Percentiles rank a stretch among this genome's conserved stretches.
These are phyloP conservation scores for Nemopilema nomurai DNA, from an alignment of 30 jellyfish, hydroid and myxozoan genomes.

Conservation along the genomic window DNA sequence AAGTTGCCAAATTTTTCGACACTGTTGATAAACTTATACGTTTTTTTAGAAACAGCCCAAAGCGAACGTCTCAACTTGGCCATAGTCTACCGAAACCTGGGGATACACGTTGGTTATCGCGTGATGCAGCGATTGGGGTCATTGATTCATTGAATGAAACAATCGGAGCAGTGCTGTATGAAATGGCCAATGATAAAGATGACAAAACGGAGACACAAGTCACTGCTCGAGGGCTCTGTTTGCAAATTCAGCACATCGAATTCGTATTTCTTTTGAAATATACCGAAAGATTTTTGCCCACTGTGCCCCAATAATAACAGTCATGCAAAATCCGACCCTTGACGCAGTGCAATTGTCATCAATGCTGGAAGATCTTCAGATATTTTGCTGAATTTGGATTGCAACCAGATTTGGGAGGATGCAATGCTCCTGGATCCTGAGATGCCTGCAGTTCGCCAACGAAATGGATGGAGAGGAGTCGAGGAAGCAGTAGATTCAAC, in stretches of 20 bases:
- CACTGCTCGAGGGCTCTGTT: conserved; percentile 54
- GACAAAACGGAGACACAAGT: conserved; percentile 37
- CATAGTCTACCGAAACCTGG: conserved; percentile 51
- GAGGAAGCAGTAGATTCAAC: conserved; percentile 42
- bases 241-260: conserved; percentile 47
- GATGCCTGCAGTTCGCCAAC: conserved; percentile 32
- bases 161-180: conserved; percentile 39
- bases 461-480: conserved; percentile 62
- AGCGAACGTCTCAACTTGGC: conserved; percentile 38
- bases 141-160: conserved; percentile 33
- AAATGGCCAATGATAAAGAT: conserved; percentile 5
- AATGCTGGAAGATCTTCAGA: conserved; percentile 29
- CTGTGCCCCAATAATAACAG: conserved; percentile 45
- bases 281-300: conserved; percentile 31
- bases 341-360: conserved; percentile 29
- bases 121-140: conserved; percentile 51
- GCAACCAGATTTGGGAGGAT: conserved; percentile 43
- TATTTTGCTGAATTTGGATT: conserved; percentile 17
- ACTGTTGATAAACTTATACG: conserved; percentile 19
- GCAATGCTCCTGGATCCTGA: conserved; percentile 44
- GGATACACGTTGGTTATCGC: conserved; percentile 38
- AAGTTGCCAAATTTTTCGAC: conserved; percentile 43
- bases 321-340: conserved; percentile 50
- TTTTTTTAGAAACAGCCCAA: conserved; percentile 44
- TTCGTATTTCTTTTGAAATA: conserved; percentile 18